Conservation (phyloP, 2,888 invertebrate species). For the Stenoptilia bipunctidactyla region DNA sequence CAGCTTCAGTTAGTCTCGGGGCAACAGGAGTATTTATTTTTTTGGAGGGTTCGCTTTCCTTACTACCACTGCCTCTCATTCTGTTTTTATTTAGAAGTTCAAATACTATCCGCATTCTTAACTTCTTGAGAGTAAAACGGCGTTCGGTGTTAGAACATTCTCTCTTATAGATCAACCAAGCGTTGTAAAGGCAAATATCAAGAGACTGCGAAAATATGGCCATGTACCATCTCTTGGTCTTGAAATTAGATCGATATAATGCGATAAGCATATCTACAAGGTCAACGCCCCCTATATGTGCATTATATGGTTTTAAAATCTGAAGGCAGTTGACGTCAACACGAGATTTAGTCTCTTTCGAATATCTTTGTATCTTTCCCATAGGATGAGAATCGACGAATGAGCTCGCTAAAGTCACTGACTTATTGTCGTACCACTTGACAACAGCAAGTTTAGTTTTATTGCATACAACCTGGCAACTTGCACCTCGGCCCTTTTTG, state of each 20-base stretch:
- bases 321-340: background rate
- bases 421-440: constrained; percentile 9
- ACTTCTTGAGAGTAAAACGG: background rate
- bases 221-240: constrained; percentile 3
- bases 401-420: background rate
- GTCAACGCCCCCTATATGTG: constrained; percentile 1
- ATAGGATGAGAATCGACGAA: background rate
- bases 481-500: constrained; percentile 5
- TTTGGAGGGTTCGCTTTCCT: background rate
- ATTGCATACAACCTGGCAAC: constrained; percentile 8
- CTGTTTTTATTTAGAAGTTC: background rate
- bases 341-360: background rate
- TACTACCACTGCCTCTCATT: background rate
- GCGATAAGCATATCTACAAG: background rate
- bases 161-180: background rate
- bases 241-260: background rate
- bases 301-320: background rate
- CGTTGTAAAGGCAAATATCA: constrained; percentile 1
- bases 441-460: constrained; percentile 9
- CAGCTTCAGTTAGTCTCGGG: constrained; percentile 1
- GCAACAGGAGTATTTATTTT: constrained; percentile 3
- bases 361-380: background rate
- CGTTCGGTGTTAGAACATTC: background rate
- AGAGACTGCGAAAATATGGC: constrained; percentile 1
- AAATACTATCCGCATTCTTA: background rate